phyloP scores from a whole-genome alignment of 2,797 vertebrate genomes.

The Pangasius djambal region DNA sequence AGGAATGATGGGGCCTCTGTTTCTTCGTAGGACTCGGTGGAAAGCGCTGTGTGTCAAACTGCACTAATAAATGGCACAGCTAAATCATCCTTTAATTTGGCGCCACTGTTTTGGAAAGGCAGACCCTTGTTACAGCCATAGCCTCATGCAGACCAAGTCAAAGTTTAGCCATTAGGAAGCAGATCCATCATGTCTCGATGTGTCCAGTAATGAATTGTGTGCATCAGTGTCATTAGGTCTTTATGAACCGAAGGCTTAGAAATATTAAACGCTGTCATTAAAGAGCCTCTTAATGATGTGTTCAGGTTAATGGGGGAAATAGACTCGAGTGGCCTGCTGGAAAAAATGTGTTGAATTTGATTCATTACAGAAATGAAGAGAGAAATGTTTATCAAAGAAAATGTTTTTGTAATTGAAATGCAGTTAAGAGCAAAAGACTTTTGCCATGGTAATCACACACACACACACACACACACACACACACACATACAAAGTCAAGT shows the following conservation, averaged over 20 bases:
- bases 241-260: conserved; percentile 65
- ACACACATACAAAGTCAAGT: not conserved
- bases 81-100: conserved; percentile 83
- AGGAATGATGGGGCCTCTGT: conserved; percentile 70
- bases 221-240: conserved; percentile 70
- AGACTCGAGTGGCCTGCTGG: conserved; percentile 60
- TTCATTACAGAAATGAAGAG: conserved; percentile 54
- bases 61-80: conserved; percentile 75
- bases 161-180: conserved; percentile 72
- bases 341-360: conserved; percentile 56
- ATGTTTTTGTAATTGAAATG: conserved; percentile 25
- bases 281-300: conserved; percentile 65
- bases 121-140: conserved; percentile 66
- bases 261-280: conserved; percentile 63
- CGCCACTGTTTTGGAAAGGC: conserved; percentile 68
- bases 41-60: conserved; percentile 72
- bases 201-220: conserved; percentile 68
- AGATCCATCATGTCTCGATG: conserved; percentile 70
- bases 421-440: conserved; percentile 22
- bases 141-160: conserved; percentile 56
- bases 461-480: conserved; percentile 31
- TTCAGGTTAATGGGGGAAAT: conserved; percentile 64
- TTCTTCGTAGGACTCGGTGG: conserved; percentile 69
- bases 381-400: conserved; percentile 17
- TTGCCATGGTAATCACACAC: conserved; percentile 27